Conservation (phyloP, 2,888 invertebrate genomes). For the Sminthurides aquaticus region DNA sequence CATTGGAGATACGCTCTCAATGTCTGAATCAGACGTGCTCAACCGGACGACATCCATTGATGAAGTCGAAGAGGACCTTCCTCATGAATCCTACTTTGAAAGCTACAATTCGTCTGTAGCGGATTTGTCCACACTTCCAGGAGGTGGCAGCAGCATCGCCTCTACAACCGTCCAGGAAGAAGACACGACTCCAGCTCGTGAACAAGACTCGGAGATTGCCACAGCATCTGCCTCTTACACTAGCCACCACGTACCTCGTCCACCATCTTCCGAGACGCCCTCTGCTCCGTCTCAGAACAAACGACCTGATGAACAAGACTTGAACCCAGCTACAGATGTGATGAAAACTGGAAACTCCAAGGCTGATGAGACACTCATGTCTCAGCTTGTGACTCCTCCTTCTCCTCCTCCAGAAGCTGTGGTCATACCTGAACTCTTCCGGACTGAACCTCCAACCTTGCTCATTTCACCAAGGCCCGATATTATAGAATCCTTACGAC, state of each 20-base stretch:
- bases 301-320: slow-evolving; percentile 20
- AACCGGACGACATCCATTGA: slow-evolving; percentile 43
- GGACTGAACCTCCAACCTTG: background rate
- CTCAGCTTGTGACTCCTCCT: background rate
- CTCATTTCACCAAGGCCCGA: background rate
- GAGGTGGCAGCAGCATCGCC: background rate
- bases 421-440: background rate
- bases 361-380: background rate
- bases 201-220: too few species aligned
- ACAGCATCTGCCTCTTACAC: too few species aligned
- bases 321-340: slow-evolving; percentile 7
- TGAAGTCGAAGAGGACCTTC: slow-evolving; percentile 43
- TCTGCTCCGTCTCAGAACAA: background rate
- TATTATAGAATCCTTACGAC: too few species aligned
- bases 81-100: slow-evolving; percentile 28
- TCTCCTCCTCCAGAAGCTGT: background rate
- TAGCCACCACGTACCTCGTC: background rate
- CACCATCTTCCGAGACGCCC: background rate
- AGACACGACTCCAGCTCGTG: too few species aligned
- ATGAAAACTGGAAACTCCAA: slow-evolving; percentile 9
- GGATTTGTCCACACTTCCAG: background rate
- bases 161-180: background rate
- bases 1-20: slow-evolving; percentile 36
- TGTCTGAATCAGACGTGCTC: slow-evolving; percentile 40
- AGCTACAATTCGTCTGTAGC: background rate